Evolutionary conservation across 2,113 vertebrate genomes (phyloP), one percentile per base, ranked within the genome.

Genomic region (Todiramphus saurophagus): DNA sequence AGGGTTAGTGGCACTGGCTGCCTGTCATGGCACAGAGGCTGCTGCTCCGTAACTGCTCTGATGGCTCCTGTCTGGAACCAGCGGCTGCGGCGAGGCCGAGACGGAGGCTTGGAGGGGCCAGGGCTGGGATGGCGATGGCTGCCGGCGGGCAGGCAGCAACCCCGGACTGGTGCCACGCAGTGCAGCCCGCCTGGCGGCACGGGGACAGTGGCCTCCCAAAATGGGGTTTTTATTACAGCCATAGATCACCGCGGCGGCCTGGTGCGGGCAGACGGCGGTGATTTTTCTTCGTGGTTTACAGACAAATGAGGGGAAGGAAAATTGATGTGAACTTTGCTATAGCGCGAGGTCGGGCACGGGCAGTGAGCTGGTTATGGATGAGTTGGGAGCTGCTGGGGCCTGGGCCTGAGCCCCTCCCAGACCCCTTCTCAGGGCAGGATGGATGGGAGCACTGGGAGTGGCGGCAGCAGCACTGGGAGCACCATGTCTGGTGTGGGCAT

Each of bases 221-320:
- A 96, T 95, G 95, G 94, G 89, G 87, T 66, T 95, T 95, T 96
- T 96, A 97, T 96, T 89, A 93, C 87, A 90, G 89, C 91, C 93
- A 93, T 97, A 69, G 56, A 96, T 98, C 97, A 98, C 56, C 0
- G 50, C 3, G 2, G 93, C 27, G 37, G 93, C 86, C 79, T 67
- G 94, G 74, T 90, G 90, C n/a, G 8, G 94, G 85, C 87, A 77
- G 90, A 89, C 24, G 35, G 82, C 3, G 9, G 95, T 73, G 92
- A 97, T 97, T 97, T 97, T 97, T 98, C 97, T 97, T 97, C 93
- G 55, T 74, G 96, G 95, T 97, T 97, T 97, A 94, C 93, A 97
- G 96, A 97, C 94, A 98, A 98, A 98, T 97, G 97, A 97, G 96
- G 96, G 89, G 91, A 94, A 95, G 92, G 92, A 93, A 97, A 97